Evolutionary conservation across 2,888 invertebrate species (phyloP).

Genomic region (Serripes groenlandicus): DNA sequence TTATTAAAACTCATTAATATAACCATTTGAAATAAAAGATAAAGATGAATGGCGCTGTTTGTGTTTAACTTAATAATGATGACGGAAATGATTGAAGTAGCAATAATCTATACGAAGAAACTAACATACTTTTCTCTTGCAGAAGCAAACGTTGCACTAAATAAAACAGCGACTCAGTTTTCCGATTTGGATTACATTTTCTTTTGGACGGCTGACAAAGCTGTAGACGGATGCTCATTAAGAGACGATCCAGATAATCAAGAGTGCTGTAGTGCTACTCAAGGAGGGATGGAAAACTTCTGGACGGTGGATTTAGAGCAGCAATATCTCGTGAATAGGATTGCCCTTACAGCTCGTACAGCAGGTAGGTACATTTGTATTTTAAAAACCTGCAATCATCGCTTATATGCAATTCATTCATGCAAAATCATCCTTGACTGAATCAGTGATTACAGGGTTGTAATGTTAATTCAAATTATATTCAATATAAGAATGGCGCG

Average conservation of each 20-base stretch:
- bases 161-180: conserved; percentile 11
- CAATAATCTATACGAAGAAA: no score
- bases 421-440: no score
- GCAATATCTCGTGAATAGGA: conserved; percentile 18
- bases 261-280: conserved; percentile 27
- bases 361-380: neutral
- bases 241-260: conserved; percentile 14
- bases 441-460: no score
- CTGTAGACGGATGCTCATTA: conserved; percentile 42
- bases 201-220: conserved; percentile 49
- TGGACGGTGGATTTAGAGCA: conserved; percentile 39
- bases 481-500: no score
- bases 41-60: no score
- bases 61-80: no score
- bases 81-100: no score
- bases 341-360: conserved; percentile 35
- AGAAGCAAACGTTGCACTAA: neutral
- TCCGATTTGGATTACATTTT: conserved; percentile 3
- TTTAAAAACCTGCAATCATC: no score
- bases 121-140: neutral
- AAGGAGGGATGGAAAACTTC: conserved; percentile 31
- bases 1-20: no score
- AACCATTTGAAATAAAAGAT: no score
- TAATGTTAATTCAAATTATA: no score
- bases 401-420: no score